phyloP scores from a whole-genome alignment of 92 coral and sea anemone genomes.

The Metridium senile region DNA sequence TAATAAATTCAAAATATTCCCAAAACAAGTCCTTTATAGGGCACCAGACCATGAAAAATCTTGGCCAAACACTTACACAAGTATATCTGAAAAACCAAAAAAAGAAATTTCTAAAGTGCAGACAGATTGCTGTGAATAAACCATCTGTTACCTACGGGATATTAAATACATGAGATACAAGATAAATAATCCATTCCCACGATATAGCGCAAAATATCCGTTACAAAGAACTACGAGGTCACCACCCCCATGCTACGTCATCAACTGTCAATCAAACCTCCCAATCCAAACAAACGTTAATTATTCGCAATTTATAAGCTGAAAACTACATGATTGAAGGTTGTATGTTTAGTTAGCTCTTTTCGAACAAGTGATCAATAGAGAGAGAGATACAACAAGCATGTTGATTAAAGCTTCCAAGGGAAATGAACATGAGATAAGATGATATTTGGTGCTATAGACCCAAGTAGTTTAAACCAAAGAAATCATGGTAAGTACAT shows the following conservation, averaged over 20 bases:
- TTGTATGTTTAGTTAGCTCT: conserved; percentile 2
- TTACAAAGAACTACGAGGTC: conserved; percentile 4
- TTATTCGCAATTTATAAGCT: conserved; percentile 21
- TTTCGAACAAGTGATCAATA: conserved; percentile 1
- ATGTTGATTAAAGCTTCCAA: background rate
- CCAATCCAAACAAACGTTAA: conserved; percentile 15
- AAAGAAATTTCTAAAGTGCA: background rate
- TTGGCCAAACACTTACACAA: background rate
- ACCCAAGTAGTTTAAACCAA: conserved; percentile 2
- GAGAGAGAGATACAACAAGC: background rate
- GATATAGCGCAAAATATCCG: background rate
- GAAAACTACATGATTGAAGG: conserved; percentile 6
- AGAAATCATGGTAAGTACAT: conserved; percentile 1
- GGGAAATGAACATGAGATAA: background rate
- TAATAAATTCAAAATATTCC: too few species aligned
- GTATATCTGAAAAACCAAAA: background rate
- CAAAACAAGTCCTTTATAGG: too few species aligned
- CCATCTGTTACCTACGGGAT: background rate
- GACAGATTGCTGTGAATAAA: background rate
- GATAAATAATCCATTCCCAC: conserved; percentile 1
- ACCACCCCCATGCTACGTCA: conserved; percentile 5
- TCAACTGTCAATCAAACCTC: conserved; percentile 18
- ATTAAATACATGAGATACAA: background rate
- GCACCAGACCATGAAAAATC: too few species aligned
- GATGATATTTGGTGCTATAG: conserved; percentile 25